Conservation (phyloP, 1,140 invertebrate species). For the Goniozus legneri region DNA sequence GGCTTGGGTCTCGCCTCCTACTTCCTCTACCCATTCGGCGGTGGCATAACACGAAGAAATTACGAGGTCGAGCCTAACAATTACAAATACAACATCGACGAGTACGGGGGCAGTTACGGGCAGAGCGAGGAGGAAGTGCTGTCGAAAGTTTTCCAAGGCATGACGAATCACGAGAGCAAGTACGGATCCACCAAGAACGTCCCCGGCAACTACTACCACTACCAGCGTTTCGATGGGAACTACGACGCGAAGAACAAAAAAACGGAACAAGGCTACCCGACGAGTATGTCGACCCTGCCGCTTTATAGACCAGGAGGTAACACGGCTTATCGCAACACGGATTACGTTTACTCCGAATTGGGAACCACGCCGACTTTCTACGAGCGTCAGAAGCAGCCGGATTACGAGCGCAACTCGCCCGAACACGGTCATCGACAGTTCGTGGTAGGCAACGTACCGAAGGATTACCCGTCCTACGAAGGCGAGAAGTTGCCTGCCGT, state of each 20-base stretch:
- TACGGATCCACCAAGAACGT: conserved; percentile 28
- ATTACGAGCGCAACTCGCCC: conserved; percentile 16
- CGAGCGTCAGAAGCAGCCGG: conserved; percentile 29
- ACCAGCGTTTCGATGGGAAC: conserved; percentile 29
- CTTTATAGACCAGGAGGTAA: conserved; percentile 36
- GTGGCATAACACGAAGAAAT: conserved; percentile 61
- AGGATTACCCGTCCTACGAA: conserved; percentile 36
- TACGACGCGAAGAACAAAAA: conserved; percentile 30
- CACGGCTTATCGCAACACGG: conserved; percentile 37
- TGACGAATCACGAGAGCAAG: conserved; percentile 52
- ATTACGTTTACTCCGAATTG: conserved; percentile 41
- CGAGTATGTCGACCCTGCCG: conserved; percentile 3
- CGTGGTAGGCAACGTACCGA: conserved; percentile 46
- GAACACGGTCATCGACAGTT: conserved; percentile 40
- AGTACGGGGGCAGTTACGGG: conserved; percentile 62
- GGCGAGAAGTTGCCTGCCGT: not conserved
- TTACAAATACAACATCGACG: conserved; percentile 63
- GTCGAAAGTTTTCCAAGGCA: conserved; percentile 70
- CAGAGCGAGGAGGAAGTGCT: conserved; percentile 72
- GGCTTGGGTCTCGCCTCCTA: conserved; percentile 72
- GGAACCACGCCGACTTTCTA: conserved; percentile 36
- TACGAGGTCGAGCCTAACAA: conserved; percentile 60
- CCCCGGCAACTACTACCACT: conserved; percentile 36
- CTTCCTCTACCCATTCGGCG: conserved; percentile 70
- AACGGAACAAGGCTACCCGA: conserved; percentile 25